phyloP scores from a whole-genome alignment of 2,888 invertebrate genomes.

The Ophioninae sp. region DNA sequence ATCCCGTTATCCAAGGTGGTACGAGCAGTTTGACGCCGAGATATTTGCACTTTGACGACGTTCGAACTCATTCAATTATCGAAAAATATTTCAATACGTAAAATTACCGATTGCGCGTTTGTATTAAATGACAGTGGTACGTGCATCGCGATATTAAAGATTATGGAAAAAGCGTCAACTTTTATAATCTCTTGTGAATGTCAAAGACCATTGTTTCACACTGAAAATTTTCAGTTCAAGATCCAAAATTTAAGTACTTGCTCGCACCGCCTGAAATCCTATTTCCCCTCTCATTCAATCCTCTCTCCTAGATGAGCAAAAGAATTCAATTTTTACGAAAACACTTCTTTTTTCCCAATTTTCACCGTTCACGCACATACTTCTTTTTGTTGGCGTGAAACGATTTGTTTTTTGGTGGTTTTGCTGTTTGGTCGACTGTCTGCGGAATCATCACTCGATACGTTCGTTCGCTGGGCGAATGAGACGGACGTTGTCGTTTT shows the following conservation, averaged over 20 bases:
- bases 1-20: not conserved
- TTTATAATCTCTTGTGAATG: no score
- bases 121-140: not conserved
- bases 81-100: not conserved
- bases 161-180: no score
- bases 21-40: conserved; percentile 66
- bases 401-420: conserved; percentile 4
- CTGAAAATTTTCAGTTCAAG: not conserved
- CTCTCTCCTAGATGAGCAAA: not conserved
- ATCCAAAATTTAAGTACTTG: not conserved
- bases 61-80: not conserved
- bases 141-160: no score
- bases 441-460: no score
- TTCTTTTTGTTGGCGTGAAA: not conserved
- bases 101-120: not conserved
- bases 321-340: not conserved
- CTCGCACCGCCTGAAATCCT: not conserved
- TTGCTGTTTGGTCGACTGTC: conserved; percentile 7
- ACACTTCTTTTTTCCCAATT: not conserved
- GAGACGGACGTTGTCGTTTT: conserved; percentile 18
- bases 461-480: conserved; percentile 18
- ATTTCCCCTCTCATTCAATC: not conserved
- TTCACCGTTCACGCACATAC: not conserved
- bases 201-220: no score
- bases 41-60: conserved; percentile 39